A percentile compares a stretch with the other conserved stretches of the same genome.
These are phyloP conservation scores for Eleginops maclovinus DNA, from an alignment of 2,113 vertebrate genomes.

Conservation along the genomic window DNA sequence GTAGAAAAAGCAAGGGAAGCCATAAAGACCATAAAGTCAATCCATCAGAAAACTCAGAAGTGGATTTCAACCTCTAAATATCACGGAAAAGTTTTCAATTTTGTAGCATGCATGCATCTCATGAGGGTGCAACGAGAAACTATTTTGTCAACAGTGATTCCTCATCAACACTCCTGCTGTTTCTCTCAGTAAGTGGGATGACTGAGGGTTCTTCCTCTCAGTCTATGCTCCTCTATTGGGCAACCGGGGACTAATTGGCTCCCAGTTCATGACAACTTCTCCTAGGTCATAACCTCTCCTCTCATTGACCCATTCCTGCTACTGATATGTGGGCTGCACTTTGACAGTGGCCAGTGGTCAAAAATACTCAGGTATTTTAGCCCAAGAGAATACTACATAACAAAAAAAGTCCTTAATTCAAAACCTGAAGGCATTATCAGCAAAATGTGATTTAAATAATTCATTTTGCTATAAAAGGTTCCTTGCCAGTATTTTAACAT, in stretches of 20 bases:
- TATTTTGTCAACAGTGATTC: background rate
- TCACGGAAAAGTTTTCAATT: slow-evolving; percentile 7
- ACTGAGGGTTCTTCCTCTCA: slow-evolving; percentile 47
- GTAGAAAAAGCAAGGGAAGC: slow-evolving; percentile 17
- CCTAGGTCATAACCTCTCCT: slow-evolving; percentile 67
- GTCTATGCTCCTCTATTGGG: slow-evolving; percentile 42
- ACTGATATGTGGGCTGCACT: slow-evolving; percentile 57
- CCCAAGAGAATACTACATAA: no score
- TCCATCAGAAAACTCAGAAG: slow-evolving; percentile 4
- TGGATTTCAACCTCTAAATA: background rate
- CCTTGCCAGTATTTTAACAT: no score
- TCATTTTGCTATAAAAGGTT: no score
- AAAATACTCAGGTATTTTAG: no score
- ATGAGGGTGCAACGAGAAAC: slow-evolving; percentile 1
- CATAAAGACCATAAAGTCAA: background rate
- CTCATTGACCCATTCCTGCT: slow-evolving; percentile 63
- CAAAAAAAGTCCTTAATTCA: no score
- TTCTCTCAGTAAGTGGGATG: slow-evolving; percentile 40
- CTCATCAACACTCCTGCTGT: slow-evolving; percentile 59
- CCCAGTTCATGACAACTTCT: slow-evolving; percentile 59
- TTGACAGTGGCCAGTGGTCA: slow-evolving; percentile 50
- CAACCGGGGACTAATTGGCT: slow-evolving; percentile 72
- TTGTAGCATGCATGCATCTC: slow-evolving; percentile 13
- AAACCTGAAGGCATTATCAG: no score
- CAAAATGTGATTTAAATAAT: no score